Conservation (phyloP, 2,888 invertebrate species). For the Drosophila bunnanda region DNA sequence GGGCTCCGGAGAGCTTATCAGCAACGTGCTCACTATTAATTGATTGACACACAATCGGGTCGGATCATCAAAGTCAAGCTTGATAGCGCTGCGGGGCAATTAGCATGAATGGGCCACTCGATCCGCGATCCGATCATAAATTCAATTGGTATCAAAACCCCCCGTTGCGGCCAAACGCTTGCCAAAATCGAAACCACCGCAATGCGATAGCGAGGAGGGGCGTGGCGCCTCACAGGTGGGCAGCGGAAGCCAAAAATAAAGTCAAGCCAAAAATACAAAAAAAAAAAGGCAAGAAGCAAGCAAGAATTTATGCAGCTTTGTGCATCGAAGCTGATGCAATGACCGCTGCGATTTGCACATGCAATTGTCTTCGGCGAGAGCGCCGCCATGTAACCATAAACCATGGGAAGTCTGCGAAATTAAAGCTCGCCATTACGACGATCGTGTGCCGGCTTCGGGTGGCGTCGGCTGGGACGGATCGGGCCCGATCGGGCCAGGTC, state of each 20-base stretch:
- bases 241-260: conserved; percentile 22
- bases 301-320: conserved; percentile 54
- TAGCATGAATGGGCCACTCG: conserved; percentile 51
- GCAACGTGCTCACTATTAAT: conserved; percentile 53
- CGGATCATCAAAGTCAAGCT: conserved; percentile 51
- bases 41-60: conserved; percentile 56
- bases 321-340: conserved; percentile 77
- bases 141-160: conserved; percentile 32
- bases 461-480: conserved; percentile 1
- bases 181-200: conserved; percentile 8
- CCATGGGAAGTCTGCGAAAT: conserved; percentile 20
- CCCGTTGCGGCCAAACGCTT: conserved; percentile 13
- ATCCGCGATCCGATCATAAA: conserved; percentile 18
- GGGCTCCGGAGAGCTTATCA: conserved; percentile 52
- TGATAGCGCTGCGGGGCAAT: conserved; percentile 37
- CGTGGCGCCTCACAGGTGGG: conserved; percentile 43
- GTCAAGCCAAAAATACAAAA: background rate
- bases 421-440: conserved; percentile 6
- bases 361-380: conserved; percentile 56
- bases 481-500: background rate
- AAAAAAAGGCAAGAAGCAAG: conserved; percentile 12
- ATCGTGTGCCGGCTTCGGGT: conserved; percentile 13
- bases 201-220: conserved; percentile 21
- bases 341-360: conserved; percentile 68
- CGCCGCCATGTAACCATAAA: conserved; percentile 19